Evolutionary conservation across 2,888 invertebrate genomes (phyloP).

Genomic region (Himalopsyche tibetana): DNA sequence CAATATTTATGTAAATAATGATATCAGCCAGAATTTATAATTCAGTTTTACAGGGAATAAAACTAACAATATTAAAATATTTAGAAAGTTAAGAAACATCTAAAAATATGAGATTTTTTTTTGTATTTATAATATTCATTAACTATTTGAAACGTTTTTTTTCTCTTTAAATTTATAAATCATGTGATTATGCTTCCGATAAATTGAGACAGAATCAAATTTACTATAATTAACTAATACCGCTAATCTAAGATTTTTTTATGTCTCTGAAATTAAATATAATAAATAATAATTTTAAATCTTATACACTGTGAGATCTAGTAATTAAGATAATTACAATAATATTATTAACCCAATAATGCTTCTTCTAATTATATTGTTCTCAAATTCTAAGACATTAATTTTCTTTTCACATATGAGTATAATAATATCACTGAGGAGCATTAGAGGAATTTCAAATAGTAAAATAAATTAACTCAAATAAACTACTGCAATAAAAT

Average conservation of each 20-base stretch:
- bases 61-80: neutral
- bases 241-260: neutral
- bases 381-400: neutral
- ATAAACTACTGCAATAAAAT: slow-evolving; percentile 59
- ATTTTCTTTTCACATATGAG: neutral
- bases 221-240: slow-evolving; percentile 34
- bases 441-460: slow-evolving; percentile 13
- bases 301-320: slow-evolving; percentile 9
- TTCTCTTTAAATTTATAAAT: neutral
- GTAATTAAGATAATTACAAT: slow-evolving; percentile 57
- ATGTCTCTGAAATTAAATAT: slow-evolving; percentile 34
- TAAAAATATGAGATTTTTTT: neutral
- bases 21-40: neutral
- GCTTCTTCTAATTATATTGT: neutral
- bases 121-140: neutral
- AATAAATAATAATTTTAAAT: slow-evolving; percentile 45
- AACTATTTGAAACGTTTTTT: neutral
- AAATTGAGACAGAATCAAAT: neutral
- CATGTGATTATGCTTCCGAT: neutral
- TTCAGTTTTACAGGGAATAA: neutral
- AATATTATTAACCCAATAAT: slow-evolving; percentile 26
- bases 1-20: neutral
- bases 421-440: neutral
- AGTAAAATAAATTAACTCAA: slow-evolving; percentile 57
- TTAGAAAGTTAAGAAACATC: neutral